Conservation (phyloP, 2,113 vertebrate genomes). For the Gnathochromis pfefferi region DNA sequence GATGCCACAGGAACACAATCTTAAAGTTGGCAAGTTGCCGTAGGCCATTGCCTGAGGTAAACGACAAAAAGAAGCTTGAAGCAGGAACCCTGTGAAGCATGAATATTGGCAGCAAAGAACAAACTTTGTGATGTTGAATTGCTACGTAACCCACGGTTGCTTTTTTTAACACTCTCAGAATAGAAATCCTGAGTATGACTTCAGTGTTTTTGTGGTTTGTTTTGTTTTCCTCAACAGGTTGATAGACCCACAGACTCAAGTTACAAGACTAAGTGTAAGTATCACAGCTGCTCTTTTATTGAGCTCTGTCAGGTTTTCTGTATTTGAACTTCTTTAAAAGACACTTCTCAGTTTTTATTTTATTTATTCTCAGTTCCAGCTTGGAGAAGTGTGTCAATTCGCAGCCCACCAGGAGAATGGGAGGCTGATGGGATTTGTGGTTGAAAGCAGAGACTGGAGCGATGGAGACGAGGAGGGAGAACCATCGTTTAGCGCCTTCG, state of each 20-base stretch:
- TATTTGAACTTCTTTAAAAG: neutral
- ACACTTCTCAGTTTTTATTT: neutral
- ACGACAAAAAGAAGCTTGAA: neutral
- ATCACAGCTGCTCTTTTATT: neutral
- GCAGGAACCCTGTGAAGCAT: neutral
- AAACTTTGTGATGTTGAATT: neutral
- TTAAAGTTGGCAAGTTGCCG: neutral
- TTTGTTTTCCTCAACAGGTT: constrained; percentile 69
- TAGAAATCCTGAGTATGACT: neutral
- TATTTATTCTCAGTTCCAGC: constrained; percentile 79
- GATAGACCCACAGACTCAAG: constrained; percentile 97
- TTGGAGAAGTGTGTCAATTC: constrained; percentile 83
- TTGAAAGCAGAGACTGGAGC: constrained; percentile 71
- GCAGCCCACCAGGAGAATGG: constrained; percentile 93
- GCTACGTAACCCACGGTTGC: neutral
- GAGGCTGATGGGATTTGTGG: constrained; percentile 88
- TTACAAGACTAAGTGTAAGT: constrained; percentile 90
- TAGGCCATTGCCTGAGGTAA: neutral
- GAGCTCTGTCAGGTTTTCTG: neutral
- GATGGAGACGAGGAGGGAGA: constrained; percentile 68
- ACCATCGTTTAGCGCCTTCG: constrained; percentile 78
- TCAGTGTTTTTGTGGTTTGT: neutral
- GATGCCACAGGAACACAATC: neutral
- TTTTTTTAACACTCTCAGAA: neutral
- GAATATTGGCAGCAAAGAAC: neutral